phyloP scores from a whole-genome alignment of 2,797 vertebrate species.

The Martes flavigula region DNA sequence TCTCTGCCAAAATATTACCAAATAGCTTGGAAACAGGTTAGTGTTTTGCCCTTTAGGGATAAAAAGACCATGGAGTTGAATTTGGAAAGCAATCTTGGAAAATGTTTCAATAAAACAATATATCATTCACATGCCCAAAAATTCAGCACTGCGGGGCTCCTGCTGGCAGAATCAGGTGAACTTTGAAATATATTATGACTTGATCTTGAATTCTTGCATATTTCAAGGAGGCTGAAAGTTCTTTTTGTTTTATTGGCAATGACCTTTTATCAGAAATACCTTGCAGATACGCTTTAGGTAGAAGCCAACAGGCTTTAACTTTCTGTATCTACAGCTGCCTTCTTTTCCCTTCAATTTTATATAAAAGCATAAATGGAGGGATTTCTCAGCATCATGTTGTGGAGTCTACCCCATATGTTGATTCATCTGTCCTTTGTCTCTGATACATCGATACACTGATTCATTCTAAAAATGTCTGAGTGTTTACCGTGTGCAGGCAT shows the following conservation, averaged over 20 bases:
- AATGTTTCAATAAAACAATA: conserved; percentile 68
- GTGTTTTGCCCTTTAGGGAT: conserved; percentile 67
- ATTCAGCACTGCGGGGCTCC: conserved; percentile 22
- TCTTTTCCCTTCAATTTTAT: conserved; percentile 1
- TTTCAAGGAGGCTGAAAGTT: conserved; percentile 11
- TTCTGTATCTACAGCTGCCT: background rate
- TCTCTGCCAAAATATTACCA: conserved; percentile 71
- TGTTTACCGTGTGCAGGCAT: background rate
- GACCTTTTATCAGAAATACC: conserved; percentile 43
- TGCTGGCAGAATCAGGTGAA: conserved; percentile 57
- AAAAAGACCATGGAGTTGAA: conserved; percentile 61
- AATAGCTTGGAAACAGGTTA: conserved; percentile 65
- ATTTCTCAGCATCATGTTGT: background rate
- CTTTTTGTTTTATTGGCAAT: conserved; percentile 52
- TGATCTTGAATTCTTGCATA: conserved; percentile 46
- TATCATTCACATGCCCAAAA: conserved; percentile 56
- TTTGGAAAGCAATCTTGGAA: conserved; percentile 72
- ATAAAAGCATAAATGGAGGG: background rate
- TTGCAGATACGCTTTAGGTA: background rate
- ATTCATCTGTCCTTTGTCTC: background rate
- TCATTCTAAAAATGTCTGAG: background rate
- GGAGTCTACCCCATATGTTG: background rate
- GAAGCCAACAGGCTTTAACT: background rate
- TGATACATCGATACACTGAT: background rate
- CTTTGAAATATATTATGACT: conserved; percentile 27